phyloP scores from a whole-genome alignment of 2,797 vertebrate species.

The Huso huso region DNA sequence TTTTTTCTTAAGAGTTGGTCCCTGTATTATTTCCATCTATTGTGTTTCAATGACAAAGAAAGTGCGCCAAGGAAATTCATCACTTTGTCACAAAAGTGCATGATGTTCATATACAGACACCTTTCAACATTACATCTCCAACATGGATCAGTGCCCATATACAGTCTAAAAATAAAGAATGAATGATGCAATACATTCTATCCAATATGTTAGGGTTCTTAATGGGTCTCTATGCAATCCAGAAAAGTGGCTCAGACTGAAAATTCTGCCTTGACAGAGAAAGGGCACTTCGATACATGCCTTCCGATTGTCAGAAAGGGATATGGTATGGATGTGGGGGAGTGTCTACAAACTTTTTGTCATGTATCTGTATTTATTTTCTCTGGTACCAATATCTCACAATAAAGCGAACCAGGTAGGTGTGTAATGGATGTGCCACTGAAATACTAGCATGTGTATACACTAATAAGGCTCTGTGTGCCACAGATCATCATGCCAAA shows the following conservation, averaged over 20 bases:
- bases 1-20: background rate
- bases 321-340: too few species aligned
- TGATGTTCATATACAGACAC: conserved; percentile 2
- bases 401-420: too few species aligned
- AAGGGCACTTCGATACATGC: too few species aligned
- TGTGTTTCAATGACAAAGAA: conserved; percentile 2
- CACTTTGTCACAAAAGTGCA: conserved; percentile 18
- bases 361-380: too few species aligned
- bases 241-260: too few species aligned
- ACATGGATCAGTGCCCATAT: conserved; percentile 12
- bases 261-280: too few species aligned
- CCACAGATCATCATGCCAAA: conserved; percentile 2
- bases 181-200: too few species aligned
- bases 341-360: too few species aligned
- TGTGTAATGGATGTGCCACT: background rate
- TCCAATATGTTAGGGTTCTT: too few species aligned
- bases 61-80: conserved; percentile 19
- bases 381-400: too few species aligned
- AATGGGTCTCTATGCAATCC: too few species aligned
- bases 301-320: too few species aligned
- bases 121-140: conserved; percentile 7
- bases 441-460: background rate
- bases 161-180: conserved; percentile 1
- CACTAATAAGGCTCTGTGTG: conserved; percentile 2
- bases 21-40: conserved; percentile 2